Evolutionary conservation across 2,797 vertebrate genomes (phyloP).

Genomic region (Megalops cyprinoides): DNA sequence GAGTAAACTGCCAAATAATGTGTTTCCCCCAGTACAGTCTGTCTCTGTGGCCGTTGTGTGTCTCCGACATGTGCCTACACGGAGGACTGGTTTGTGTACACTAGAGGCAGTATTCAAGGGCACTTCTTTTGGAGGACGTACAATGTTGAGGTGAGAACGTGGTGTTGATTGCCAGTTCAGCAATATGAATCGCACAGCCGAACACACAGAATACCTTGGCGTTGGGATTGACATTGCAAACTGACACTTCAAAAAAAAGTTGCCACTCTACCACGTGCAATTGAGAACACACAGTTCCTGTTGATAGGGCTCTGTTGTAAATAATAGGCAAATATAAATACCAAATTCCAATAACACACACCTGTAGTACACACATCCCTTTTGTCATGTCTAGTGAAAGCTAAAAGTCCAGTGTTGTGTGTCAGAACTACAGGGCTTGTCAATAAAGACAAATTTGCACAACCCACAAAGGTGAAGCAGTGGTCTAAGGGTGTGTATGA

Average conservation of each 20-base stretch:
- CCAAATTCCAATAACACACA: no score
- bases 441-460: no score
- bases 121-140: background rate
- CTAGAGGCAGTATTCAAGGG: background rate
- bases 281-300: background rate
- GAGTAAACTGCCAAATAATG: background rate
- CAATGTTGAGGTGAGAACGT: background rate
- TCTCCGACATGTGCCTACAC: background rate
- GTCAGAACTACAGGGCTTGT: no score
- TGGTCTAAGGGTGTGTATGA: no score
- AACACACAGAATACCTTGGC: background rate
- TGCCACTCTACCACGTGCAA: background rate
- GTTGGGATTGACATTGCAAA: background rate
- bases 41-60: background rate
- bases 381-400: no score
- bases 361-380: no score
- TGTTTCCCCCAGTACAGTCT: background rate
- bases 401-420: no score
- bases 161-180: background rate
- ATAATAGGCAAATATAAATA: background rate
- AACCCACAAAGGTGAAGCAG: no score
- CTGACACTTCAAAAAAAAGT: background rate
- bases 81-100: background rate
- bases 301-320: background rate
- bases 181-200: background rate